A percentile compares a stretch with the other conserved stretches of the same genome.
Conservation (phyloP, 2,888 invertebrate genomes). For the Elysia crispata region DNA sequence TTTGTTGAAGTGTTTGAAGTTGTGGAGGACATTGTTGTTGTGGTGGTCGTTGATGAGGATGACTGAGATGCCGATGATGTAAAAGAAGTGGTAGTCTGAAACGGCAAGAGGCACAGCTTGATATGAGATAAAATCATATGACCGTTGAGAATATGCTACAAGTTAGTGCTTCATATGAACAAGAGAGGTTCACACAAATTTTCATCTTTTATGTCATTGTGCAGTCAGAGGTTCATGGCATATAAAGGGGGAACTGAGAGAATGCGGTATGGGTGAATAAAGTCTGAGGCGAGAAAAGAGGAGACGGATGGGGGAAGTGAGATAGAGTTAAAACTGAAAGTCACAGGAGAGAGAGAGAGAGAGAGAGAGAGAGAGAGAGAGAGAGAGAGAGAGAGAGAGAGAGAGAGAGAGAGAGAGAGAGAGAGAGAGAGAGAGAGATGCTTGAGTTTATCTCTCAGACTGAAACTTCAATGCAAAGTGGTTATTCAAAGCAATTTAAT, state of each 20-base stretch:
- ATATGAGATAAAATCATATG: too few relatives aligned
- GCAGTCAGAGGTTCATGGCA: too few relatives aligned
- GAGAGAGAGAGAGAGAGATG: too few relatives aligned
- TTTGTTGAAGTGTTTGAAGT: background rate
- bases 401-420: background rate
- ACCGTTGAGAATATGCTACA: too few relatives aligned
- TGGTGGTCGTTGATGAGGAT: constrained; percentile 31
- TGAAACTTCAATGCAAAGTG: background rate
- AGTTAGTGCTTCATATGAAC: too few relatives aligned
- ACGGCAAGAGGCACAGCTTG: too few relatives aligned
- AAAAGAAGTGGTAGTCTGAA: constrained; percentile 11
- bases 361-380: constrained; percentile 13
- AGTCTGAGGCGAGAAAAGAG: background rate
- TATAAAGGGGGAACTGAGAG: too few relatives aligned
- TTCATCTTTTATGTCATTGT: too few relatives aligned
- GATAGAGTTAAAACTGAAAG: constrained; percentile 15
- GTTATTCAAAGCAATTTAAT: background rate
- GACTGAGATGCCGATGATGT: constrained; percentile 7
- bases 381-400: background rate
- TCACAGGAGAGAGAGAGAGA: background rate
- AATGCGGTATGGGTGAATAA: too few relatives aligned
- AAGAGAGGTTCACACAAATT: too few relatives aligned
- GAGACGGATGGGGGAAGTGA: constrained; percentile 27
- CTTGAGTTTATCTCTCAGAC: too few relatives aligned
- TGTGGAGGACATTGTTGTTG: constrained; percentile 3